Percentiles rank a stretch among this genome's conserved stretches.
Conservation (phyloP, 2,888 invertebrate genomes). For the Lasioglossum pauxillum region DNA sequence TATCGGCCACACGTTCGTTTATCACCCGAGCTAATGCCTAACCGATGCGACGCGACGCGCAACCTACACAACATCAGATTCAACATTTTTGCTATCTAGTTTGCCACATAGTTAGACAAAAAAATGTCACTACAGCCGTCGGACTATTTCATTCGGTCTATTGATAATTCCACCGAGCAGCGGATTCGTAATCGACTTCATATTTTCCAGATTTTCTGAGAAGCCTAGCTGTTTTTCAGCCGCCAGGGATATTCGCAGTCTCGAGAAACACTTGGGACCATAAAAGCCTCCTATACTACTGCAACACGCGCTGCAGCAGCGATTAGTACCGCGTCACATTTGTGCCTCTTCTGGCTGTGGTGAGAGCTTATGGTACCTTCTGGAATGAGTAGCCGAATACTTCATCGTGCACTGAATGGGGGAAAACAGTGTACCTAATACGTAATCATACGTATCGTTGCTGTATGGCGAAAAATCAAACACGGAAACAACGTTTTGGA, state of each 20-base stretch:
- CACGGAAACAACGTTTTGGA: neutral
- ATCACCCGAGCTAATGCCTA: neutral
- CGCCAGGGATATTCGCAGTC: neutral
- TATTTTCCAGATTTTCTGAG: neutral
- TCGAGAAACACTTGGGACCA: neutral
- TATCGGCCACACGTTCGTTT: neutral
- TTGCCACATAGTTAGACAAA: too few relatives aligned
- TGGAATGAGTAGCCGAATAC: neutral
- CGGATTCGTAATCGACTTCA: neutral
- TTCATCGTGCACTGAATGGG: neutral
- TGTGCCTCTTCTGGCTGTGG: neutral
- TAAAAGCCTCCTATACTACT: conserved; percentile 1
- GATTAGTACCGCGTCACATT: neutral
- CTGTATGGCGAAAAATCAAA: neutral
- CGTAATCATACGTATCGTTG: neutral
- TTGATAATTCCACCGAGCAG: too few relatives aligned
- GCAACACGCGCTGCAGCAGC: conserved; percentile 8
- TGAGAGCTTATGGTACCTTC: neutral
- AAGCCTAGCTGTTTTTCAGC: neutral
- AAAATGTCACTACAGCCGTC: too few relatives aligned
- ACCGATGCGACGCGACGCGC: neutral
- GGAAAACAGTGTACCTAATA: neutral
- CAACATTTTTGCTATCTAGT: too few relatives aligned
- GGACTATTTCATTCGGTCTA: too few relatives aligned
- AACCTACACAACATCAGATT: too few relatives aligned